phyloP scores from a whole-genome alignment of 2,797 vertebrate species.

The Zenarchopterus dispar region DNA sequence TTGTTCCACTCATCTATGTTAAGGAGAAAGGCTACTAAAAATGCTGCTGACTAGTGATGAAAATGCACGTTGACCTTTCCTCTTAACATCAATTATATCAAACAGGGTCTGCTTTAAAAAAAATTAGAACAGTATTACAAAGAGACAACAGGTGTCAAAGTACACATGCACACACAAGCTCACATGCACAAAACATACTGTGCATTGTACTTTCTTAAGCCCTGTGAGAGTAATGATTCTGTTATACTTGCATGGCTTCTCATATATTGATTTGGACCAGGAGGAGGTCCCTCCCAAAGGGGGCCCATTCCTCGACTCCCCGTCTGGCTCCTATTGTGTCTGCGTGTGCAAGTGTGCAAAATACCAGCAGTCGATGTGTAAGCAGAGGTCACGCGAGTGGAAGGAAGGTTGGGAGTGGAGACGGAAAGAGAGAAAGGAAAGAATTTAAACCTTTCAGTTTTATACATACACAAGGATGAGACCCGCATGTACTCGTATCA shows the following conservation, averaged over 20 bases:
- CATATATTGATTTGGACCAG: constrained; percentile 82
- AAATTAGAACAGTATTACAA: constrained; percentile 29
- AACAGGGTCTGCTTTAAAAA: constrained; percentile 23
- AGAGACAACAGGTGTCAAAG: constrained; percentile 77
- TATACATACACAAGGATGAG: constrained; percentile 15
- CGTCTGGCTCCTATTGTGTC: constrained; percentile 61
- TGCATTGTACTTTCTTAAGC: constrained; percentile 61
- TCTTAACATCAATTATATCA: constrained; percentile 48
- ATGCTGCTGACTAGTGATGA: constrained; percentile 11
- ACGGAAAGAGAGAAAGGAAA: constrained; percentile 28
- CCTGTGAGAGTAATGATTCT: constrained; percentile 79
- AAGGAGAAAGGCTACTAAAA: constrained; percentile 10
- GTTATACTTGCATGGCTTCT: constrained; percentile 83
- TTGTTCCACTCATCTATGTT: constrained; percentile 18
- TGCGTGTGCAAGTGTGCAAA: constrained; percentile 74
- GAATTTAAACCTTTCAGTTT: constrained; percentile 21
- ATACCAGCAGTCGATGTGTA: constrained; percentile 78
- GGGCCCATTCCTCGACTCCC: constrained; percentile 64
- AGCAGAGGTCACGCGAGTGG: constrained; percentile 37
- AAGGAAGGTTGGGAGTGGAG: constrained; percentile 2
- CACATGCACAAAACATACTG: constrained; percentile 42
- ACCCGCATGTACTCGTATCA: constrained; percentile 16
- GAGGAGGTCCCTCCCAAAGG: constrained; percentile 67
- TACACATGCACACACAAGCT: constrained; percentile 17
- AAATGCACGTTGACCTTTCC: constrained; percentile 25